Conservation (phyloP, 1,140 invertebrate species). For the Monochamus saltuarius region DNA sequence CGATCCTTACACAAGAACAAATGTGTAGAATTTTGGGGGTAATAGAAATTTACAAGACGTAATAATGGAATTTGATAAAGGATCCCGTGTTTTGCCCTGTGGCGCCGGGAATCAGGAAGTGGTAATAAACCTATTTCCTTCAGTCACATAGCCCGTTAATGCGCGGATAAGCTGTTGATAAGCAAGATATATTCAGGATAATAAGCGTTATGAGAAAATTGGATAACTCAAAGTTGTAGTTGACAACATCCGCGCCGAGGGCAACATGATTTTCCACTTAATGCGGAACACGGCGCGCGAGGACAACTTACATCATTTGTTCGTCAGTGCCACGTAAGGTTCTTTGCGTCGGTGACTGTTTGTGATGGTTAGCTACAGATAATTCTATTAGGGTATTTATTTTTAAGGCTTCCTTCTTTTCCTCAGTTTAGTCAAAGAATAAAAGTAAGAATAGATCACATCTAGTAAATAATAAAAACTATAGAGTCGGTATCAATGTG, state of each 20-base stretch:
- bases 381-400: conserved; percentile 11
- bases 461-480: no score
- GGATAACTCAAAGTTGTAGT: conserved; percentile 24
- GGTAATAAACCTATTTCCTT: conserved; percentile 14
- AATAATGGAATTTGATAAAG: conserved; percentile 5
- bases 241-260: conserved; percentile 26
- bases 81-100: not conserved
- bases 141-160: not conserved
- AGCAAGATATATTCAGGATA: conserved; percentile 28
- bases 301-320: not conserved
- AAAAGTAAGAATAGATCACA: no score
- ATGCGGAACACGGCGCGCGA: conserved; percentile 28
- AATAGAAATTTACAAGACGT: conserved; percentile 7
- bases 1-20: no score
- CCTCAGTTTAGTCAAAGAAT: no score
- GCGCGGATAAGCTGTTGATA: conserved; percentile 23
- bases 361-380: conserved; percentile 22
- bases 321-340: conserved; percentile 27
- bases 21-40: not conserved
- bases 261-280: conserved; percentile 33
- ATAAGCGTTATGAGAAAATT: conserved; percentile 32
- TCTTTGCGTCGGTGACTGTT: conserved; percentile 12
- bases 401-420: conserved; percentile 4
- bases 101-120: not conserved
- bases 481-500: no score